Evolutionary conservation across 2,888 invertebrate species (phyloP).

Genomic region (Rhamphomyia laevipes): DNA sequence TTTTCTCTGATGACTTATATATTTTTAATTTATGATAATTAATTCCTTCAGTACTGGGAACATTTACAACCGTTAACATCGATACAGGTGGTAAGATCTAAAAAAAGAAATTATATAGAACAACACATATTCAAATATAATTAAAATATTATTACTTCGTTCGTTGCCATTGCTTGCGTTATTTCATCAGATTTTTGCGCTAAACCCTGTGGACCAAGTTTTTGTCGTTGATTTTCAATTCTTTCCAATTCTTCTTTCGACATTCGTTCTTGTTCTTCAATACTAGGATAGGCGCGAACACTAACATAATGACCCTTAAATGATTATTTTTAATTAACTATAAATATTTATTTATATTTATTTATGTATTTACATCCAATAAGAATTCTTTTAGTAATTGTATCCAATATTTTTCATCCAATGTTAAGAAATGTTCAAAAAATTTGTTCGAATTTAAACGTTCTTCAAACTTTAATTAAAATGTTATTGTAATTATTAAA

Average conservation of each 20-base stretch:
- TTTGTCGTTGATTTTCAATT: conserved; percentile 50
- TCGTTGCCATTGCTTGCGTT: conserved; percentile 57
- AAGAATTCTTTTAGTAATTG: conserved; percentile 51
- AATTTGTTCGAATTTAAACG: conserved; percentile 56
- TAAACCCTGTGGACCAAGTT: conserved; percentile 58
- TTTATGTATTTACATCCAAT: conserved; percentile 10
- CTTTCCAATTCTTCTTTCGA: conserved; percentile 60
- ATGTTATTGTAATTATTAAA: neutral
- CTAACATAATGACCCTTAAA: conserved; percentile 11
- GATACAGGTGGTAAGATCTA: conserved; percentile 58
- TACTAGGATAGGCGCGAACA: conserved; percentile 46
- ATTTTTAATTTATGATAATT: conserved; percentile 51
- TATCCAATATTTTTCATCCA: conserved; percentile 58
- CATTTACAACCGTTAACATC: conserved; percentile 59
- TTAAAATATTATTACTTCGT: conserved; percentile 46
- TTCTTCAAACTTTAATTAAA: conserved; percentile 45
- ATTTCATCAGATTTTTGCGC: conserved; percentile 48
- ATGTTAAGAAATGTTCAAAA: conserved; percentile 47
- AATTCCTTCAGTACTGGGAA: conserved; percentile 62
- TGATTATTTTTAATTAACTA: neutral
- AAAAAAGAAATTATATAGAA: conserved; percentile 11
- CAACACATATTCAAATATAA: neutral
- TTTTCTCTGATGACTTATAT: conserved; percentile 25
- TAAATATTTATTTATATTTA: neutral
- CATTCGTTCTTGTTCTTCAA: conserved; percentile 51